phyloP scores from a whole-genome alignment of 2,888 invertebrate species.

The Cylloceria caligata region DNA sequence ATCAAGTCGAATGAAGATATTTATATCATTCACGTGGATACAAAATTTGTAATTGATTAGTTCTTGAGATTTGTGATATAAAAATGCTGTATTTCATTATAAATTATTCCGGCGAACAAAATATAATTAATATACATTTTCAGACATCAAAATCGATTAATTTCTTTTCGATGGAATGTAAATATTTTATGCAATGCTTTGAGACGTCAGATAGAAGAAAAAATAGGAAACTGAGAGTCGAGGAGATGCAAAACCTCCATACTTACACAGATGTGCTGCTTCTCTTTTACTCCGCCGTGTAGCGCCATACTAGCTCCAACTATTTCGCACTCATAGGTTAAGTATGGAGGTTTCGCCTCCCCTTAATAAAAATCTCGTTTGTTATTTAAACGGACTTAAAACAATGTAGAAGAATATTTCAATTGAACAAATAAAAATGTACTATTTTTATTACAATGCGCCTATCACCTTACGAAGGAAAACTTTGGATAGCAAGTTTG shows the following conservation, averaged over 20 bases:
- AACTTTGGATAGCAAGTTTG: constrained; percentile 60
- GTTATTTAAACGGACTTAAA: background rate
- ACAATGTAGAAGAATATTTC: background rate
- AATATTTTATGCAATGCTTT: background rate
- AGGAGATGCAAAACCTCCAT: background rate
- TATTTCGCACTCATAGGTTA: too few species aligned
- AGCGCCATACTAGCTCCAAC: too few species aligned
- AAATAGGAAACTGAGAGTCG: background rate
- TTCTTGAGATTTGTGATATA: constrained; percentile 3
- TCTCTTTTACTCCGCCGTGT: too few species aligned
- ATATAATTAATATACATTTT: background rate
- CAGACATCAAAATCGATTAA: background rate
- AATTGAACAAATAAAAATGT: background rate
- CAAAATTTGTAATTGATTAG: background rate
- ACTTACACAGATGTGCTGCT: too few species aligned
- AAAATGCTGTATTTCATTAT: constrained; percentile 2
- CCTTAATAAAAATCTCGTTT: constrained; percentile 12
- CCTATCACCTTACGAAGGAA: constrained; percentile 39
- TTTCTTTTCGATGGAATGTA: constrained; percentile 5
- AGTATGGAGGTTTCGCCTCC: too few species aligned
- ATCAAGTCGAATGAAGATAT: background rate
- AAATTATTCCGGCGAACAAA: background rate
- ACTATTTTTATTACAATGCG: background rate
- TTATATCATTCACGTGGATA: background rate
- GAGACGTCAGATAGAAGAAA: background rate